These are phyloP conservation scores for Clarias laeviceps DNA, from an alignment of 2,797 vertebrate species.

Conservation along the genomic window DNA sequence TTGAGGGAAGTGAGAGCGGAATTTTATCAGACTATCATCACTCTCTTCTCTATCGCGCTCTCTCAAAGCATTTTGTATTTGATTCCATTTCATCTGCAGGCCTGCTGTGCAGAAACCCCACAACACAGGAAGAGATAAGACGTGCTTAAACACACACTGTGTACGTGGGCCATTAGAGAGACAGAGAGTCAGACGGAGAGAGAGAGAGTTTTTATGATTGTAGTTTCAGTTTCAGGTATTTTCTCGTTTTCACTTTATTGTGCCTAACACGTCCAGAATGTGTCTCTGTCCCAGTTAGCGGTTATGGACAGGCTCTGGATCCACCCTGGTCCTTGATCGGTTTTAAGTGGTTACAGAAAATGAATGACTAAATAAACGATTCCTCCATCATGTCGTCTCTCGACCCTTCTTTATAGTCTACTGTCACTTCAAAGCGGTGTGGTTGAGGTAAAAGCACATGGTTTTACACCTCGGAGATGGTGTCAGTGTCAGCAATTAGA, in stretches of 20 bases:
- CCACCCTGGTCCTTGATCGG: neutral
- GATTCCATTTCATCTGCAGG: constrained; percentile 41
- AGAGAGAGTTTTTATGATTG: neutral
- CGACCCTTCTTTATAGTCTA: neutral
- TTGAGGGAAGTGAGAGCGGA: neutral
- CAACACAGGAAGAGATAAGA: constrained; percentile 12
- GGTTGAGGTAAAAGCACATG: neutral
- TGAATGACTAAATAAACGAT: neutral
- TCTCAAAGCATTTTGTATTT: constrained; percentile 29
- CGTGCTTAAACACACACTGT: neutral
- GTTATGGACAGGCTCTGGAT: neutral
- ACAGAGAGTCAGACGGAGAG: neutral
- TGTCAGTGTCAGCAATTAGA: neutral
- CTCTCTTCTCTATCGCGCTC: neutral
- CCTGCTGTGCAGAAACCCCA: constrained; percentile 32
- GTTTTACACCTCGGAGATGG: neutral
- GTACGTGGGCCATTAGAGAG: neutral
- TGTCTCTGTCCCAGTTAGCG: neutral
- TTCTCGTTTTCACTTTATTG: neutral
- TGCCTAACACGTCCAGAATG: neutral
- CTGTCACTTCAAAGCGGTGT: neutral
- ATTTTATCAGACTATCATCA: constrained; percentile 26
- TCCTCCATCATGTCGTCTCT: neutral
- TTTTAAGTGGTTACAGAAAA: neutral
- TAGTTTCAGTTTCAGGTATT: neutral